Base-by-base conservation (phyloP, 2,797 vertebrate species). In the Pempheris klunzingeri region DNA sequence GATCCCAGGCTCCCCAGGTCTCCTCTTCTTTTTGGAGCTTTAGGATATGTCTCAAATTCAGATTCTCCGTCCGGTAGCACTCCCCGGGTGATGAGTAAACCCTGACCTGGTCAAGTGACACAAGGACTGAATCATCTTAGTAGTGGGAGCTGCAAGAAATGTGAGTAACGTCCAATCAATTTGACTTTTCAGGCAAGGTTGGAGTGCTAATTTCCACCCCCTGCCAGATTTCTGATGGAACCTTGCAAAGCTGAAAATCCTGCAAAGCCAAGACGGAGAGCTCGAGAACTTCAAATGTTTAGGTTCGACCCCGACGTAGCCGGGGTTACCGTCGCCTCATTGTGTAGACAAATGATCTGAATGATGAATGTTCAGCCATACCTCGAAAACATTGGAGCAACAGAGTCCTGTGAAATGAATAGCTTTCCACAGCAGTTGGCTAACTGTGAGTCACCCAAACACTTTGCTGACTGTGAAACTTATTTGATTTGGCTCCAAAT, bases 361-460 rank as follows among this genome's bases (percentile, higher is more conserved):
- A 60, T 74, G 78, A n/a, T n/a, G n/a, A n/a, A n/a, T 58, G 26
- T 49, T 39, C 0, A 0, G 30, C 12, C 30, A 9, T 49, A 63
- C 44, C 34, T 71, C 30, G 0, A 62, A 44, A 70, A 41, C 49
- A 70, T 24, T 66, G 4, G 4, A 73, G 71, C 53, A 46, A 38
- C 61, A 71, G 54, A 55, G 38, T 63, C 26, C 28, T 39, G 41
- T 59, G 52, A 69, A 76, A 79, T 55, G 26, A 70, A 72, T 69
- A 38, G 50, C 38, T 75, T 72, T 65, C 71, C 68, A 64, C 59
- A 80, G 70, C 84, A 87, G 68, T 72, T 71, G 32, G 54, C 60
- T 28, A 71, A 71, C 71, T 14, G 58, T 85, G 83, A 92, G 47
- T 88, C 89, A 88, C 57, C 24, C 38, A 36, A 55, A 84, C 75